Conservation (phyloP, 2,797 vertebrate species). For the Falco novaeseelandiae region DNA sequence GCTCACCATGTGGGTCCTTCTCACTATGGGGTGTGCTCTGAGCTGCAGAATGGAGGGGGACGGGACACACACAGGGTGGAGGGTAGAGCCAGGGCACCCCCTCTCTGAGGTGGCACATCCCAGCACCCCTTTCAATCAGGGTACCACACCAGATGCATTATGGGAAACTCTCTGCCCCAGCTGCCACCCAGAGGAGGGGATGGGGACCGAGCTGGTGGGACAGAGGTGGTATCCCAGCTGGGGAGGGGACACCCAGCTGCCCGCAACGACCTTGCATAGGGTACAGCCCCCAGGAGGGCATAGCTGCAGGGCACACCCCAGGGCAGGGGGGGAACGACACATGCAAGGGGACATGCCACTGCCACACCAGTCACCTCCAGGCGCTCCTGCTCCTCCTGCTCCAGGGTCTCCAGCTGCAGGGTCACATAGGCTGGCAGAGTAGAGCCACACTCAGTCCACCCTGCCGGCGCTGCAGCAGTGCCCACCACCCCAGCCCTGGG, state of each 20-base stretch:
- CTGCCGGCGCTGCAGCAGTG: background rate
- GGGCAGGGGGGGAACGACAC: background rate
- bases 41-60: conserved; percentile 73
- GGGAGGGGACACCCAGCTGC: too few relatives aligned
- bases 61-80: background rate
- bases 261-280: background rate
- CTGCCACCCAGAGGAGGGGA: background rate
- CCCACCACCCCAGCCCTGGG: background rate
- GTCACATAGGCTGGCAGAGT: conserved; percentile 83
- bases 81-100: background rate
- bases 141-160: background rate
- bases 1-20: conserved; percentile 78
- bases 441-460: background rate
- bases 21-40: conserved; percentile 75
- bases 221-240: background rate
- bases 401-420: conserved; percentile 82
- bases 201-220: background rate
- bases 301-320: background rate
- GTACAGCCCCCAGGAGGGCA: background rate
- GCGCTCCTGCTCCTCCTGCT: conserved; percentile 87
- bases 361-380: conserved; percentile 78
- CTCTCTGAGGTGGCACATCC: background rate
- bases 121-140: background rate
- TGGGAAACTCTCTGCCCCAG: background rate
- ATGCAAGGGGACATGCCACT: background rate